Evolutionary conservation across 2,113 vertebrate genomes (phyloP).

Genomic region (Indicator indicator): DNA sequence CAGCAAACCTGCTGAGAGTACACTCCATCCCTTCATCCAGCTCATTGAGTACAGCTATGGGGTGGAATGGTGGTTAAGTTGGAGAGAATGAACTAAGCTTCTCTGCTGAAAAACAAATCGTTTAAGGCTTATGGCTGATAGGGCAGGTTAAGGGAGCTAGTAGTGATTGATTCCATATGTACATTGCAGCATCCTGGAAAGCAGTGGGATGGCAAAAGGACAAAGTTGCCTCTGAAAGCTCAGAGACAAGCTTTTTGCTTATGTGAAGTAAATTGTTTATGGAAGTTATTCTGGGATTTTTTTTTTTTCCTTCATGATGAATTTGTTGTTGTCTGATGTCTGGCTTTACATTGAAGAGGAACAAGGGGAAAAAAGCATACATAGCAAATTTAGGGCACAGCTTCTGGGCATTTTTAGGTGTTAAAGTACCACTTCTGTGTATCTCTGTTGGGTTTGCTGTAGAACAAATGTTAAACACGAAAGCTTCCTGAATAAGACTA

Average conservation of each 20-base stretch:
- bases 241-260: background rate
- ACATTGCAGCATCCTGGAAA: background rate
- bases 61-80: background rate
- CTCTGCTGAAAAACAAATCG: background rate
- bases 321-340: background rate
- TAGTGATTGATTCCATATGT: background rate
- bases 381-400: background rate
- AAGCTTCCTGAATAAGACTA: background rate
- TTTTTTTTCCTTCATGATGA: background rate
- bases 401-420: background rate
- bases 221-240: background rate
- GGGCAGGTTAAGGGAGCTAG: background rate
- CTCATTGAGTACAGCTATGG: background rate
- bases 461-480: background rate
- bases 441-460: rapidly evolving
- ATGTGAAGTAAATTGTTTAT: background rate
- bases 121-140: background rate
- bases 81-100: background rate
- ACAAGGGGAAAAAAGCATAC: background rate
- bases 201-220: background rate
- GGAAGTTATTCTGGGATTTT: background rate
- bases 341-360: background rate
- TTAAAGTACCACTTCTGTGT: background rate
- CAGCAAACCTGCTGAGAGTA: too few species aligned
- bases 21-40: too few species aligned